Conservation (phyloP, 2,888 invertebrate genomes). For the Phytoseiulus persimilis region DNA sequence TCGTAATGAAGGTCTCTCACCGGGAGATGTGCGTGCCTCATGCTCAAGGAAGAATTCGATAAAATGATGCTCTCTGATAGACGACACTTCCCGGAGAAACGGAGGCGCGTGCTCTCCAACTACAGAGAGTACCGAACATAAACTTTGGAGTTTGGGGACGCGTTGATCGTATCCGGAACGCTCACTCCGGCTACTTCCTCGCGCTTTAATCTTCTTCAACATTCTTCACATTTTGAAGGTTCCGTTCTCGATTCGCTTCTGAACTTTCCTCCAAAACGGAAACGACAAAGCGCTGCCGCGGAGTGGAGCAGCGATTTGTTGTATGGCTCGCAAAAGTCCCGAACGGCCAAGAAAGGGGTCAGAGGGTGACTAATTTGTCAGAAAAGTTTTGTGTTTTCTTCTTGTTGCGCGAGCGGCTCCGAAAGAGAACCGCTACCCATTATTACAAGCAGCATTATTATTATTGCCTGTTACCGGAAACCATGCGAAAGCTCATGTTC, state of each 20-base stretch:
- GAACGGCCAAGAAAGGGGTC: background rate
- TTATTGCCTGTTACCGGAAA: background rate
- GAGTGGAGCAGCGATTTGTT: background rate
- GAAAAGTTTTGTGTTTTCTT: background rate
- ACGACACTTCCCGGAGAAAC: too few relatives aligned
- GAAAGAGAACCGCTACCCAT: background rate
- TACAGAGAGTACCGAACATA: too few relatives aligned
- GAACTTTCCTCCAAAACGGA: background rate
- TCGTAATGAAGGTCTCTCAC: too few relatives aligned
- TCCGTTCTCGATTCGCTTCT: background rate
- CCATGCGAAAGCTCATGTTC: background rate
- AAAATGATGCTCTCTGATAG: too few relatives aligned
- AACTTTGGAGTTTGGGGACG: too few relatives aligned
- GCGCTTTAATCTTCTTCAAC: background rate
- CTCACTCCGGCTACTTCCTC: background rate
- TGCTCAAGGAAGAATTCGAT: too few relatives aligned
- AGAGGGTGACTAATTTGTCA: background rate
- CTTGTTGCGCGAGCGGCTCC: background rate
- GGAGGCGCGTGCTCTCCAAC: too few relatives aligned
- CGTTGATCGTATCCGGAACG: too few relatives aligned
- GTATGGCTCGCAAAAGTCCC: background rate
- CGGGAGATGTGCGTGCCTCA: too few relatives aligned
- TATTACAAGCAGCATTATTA: background rate
- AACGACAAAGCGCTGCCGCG: background rate
- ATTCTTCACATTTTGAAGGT: background rate